Conservation (phyloP, 2,797 vertebrate species). For the Silurus aristotelis region DNA sequence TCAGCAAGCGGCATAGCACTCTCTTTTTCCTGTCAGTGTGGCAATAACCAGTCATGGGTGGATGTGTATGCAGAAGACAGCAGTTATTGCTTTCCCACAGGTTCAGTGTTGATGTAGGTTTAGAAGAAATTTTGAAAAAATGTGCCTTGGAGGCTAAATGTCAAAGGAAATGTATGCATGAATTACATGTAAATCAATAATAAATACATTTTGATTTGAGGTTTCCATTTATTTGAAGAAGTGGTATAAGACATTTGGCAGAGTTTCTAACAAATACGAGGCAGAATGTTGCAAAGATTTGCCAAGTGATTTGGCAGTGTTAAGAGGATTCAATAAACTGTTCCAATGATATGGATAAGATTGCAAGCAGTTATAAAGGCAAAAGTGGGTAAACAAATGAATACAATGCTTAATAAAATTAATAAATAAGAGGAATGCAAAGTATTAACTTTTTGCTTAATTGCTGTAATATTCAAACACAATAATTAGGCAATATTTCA, state of each 20-base stretch:
- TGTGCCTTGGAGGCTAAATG: neutral
- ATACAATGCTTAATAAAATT: neutral
- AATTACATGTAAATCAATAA: neutral
- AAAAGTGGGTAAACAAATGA: neutral
- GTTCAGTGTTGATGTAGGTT: neutral
- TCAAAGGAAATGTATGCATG: neutral
- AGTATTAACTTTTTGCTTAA: neutral
- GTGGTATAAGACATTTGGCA: neutral
- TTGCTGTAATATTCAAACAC: neutral
- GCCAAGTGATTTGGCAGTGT: neutral
- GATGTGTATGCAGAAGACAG: neutral
- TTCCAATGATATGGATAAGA: neutral
- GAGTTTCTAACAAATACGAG: neutral
- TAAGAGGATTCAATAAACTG: neutral
- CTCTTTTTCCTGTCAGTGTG: neutral
- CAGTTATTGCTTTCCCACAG: neutral
- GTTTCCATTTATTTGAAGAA: neutral
- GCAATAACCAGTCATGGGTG: neutral
- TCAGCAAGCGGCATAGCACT: neutral
- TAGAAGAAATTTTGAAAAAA: neutral
- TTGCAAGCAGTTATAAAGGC: neutral
- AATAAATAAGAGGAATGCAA: neutral
- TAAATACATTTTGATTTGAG: neutral
- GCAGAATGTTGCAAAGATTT: neutral
- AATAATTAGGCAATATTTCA: neutral